Base-by-base conservation (phyloP, 1,140 invertebrate species). In the Coptotermes formosanus region DNA sequence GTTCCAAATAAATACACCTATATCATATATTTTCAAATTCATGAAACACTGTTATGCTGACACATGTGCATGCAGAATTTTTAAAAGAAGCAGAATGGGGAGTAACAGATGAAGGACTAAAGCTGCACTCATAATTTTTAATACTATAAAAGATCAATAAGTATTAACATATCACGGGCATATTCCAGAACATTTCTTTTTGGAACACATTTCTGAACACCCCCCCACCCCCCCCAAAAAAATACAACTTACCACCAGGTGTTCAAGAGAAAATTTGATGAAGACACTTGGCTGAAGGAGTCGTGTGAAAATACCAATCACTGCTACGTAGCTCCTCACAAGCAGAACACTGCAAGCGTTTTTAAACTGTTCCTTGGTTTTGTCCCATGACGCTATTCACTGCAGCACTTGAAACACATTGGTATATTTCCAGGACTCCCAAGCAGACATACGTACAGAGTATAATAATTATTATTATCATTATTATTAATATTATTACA, bases 271-370 rank as follows among this genome's bases (percentile, higher is more conserved):
- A 81, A 81, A 81, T 85, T 45, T 85, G 30, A 81, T 30, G 75
- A 81, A 85, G 25, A 84, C 64, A 75, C 43, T 86, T 86, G 82
- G 83, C 21, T 75, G 75, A 85, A 85, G 81, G 85, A 86, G 85
- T 83, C 85, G 19, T 86, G 85, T 52, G 82, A 86, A 86, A 52
- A 86, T 86, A 86, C 85, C 85, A 86, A 45, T 48, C 84, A 85
- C 38, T 48, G 25, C 48, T 59, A 85, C 21, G 52, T 43, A 38
- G 84, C 48, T 38, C 19, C 19, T 30, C 30, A 25, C 64, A 44
- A 86, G 82, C 75, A 82, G 48, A 86, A 25, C 14, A 38, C 32
- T 59, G 81, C 81, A 86, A 48, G 19, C 19, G 52, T 59, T 21
- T 64, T 85, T 52, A 25, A 25, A 59, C 82, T 30, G 38, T 30